Base-by-base conservation (phyloP, 2,113 vertebrate genomes). In the Lophius piscatorius region DNA sequence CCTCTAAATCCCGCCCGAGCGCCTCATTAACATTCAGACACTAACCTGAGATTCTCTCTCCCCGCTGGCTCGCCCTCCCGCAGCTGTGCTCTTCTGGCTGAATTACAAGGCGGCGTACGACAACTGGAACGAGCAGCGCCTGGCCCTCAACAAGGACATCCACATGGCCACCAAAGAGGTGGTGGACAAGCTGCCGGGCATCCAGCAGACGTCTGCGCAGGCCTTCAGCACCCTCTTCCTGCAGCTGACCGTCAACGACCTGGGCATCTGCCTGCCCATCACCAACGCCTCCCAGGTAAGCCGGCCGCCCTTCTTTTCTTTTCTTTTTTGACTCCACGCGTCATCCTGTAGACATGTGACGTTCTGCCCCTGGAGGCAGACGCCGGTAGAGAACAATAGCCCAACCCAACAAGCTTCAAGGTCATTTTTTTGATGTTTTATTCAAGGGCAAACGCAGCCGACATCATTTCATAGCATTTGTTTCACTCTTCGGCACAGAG, bases 31-130 rank as follows among this genome's bases (percentile, higher is more conserved):
- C 22, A 23, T 66, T 0, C 20, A 13, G 21, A 11, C 20, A 24
- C 1, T n/a, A 14, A 45, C 40, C 21, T 38, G 5, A 13, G 4
- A 2, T 13, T 55, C 1, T 28, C 0, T 0, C 13, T 23, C 4
- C 41, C 6, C 3, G 24, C 11, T 0, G 13, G 50, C 2, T 49
- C n/a, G 5, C 28, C 51, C n/a, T 12, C 24, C 58, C 51, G 70
- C 86, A 99, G 97, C 97, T 80, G 97, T 99, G 31, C 92, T 99
- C 0, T 99, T 99, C 81, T 98, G 97, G 97, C 92, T 99, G 76
- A 99, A 99, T 86, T 99, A 99, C 87, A 99, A 99, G 64, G 97
- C 97, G 9, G 97, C 97, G 0, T 98, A 98, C 44, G 97, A 99
- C 84, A 98, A 98, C 81, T 99, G 97, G 97, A 99, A 98, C 28